Evolutionary conservation across 2,113 vertebrate genomes (phyloP), one percentile per base, ranked within the genome.

Genomic region (Oryzias curvinotus): DNA sequence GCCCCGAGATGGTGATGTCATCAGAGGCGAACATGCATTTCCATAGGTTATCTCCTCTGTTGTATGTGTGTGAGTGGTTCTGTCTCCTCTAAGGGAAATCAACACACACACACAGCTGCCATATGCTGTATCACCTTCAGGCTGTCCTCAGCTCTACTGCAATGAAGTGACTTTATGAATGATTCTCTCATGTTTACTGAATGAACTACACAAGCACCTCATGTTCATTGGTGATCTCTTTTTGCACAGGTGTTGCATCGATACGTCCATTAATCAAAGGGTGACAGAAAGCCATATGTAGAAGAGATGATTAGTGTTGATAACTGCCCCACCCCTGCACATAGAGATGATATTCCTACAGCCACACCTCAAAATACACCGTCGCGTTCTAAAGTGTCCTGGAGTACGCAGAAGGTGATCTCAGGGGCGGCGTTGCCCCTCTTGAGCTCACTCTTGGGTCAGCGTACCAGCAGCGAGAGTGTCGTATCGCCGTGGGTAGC

Each of bases 1-100:
- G 82, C 46, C 63, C 73, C 68, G 50, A 80, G 71, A 57, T 28
- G 49, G 71, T 92, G 90, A 92, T 92, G 90, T 92, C 91, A 92
- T 88, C 83, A 71, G 51, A 77, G 77, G 60, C 80, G 67, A 84
- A 78, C 85, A 85, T 53, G 61, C 71, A 52, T 82, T 82, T 83
- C 76, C 77, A 71, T 68, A 49, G 5, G 25, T 65, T 56, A 80
- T 84, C 74, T 84, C 66, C 65, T 68, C 62, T 41, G 66, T 57
- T 60, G 51, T 63, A 52, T 43, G 42, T 65, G 64, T 46, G 50
- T 49, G 57, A 54, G 57, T 21, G 15, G 42, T 55, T n/a, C 57
- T 63, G 18, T 55, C 25, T 21, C 23, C 19, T 49, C 54, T 64
- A 60, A 62, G 52, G 46, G 14, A 71, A 56, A 63, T 25, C 36